Base-by-base conservation (phyloP, 2,888 invertebrate species). In the Pristionchus maxplancki region DNA sequence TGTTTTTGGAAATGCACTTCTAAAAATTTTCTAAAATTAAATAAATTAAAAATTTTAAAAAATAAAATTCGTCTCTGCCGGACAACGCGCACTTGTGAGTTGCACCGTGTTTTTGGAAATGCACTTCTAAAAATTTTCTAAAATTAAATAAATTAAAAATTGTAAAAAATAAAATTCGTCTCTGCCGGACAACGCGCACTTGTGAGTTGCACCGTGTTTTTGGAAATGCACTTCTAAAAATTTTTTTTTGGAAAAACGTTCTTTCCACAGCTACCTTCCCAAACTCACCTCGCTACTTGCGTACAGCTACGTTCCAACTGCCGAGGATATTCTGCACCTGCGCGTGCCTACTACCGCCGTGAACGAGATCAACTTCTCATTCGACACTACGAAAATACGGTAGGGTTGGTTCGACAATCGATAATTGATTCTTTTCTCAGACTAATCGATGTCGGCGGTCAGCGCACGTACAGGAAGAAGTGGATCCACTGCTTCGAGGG, bases 401-500 rank as follows among this genome's bases (percentile, higher is more conserved):
- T 91, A 31, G 1, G 24, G n/a, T n/a, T n/a, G n/a, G n/a, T n/a
- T n/a, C n/a, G n/a, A n/a, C n/a, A n/a, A n/a, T n/a, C n/a, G n/a
- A n/a, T n/a, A n/a, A n/a, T n/a, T n/a, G n/a, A n/a, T n/a, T n/a
- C n/a, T n/a, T n/a, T n/a, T 48, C 87, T 17, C 48, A 91, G 90
- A 44, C 48, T 91, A 3, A 90, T 91, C 85, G 91, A 91, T 78
- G 90, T 91, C 5, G 91, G 91, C 24, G 91, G 91, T 11, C 91
- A 91, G 81, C 88, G 89, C 28, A 90, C 91, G 9, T 90, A 91
- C n/a, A 89, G 90, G 28, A 89, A 90, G 31, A 91, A 91, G 82
- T 91, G 91, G 91, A 91, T 91, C 37, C 91, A 91, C 62, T 91
- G 90, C 85, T 91, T 91, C 83, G 91, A 91, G 40, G 90, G 89